Evolutionary conservation across 2,797 vertebrate species (phyloP).

Genomic region (Pseudocheirus occidentalis): DNA sequence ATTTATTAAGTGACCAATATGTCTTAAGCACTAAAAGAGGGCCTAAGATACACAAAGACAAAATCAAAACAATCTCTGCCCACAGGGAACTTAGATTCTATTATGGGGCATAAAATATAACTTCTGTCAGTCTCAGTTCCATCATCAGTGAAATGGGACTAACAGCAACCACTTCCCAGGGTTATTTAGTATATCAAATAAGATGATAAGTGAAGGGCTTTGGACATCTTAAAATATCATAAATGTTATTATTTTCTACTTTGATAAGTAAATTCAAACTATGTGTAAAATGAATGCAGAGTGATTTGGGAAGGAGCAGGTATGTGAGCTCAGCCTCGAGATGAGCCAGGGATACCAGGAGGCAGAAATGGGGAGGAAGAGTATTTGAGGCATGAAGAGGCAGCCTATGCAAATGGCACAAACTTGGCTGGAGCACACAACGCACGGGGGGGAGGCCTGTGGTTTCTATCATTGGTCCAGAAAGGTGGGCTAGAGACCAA

Average conservation of each 20-base stretch:
- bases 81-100: background rate
- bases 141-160: background rate
- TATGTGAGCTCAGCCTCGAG: background rate
- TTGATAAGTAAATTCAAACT: background rate
- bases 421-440: background rate
- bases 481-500: background rate
- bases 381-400: background rate
- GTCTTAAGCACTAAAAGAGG: background rate
- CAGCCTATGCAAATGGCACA: background rate
- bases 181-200: background rate
- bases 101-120: background rate
- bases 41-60: background rate
- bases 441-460: background rate
- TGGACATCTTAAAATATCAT: background rate
- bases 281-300: background rate
- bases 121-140: background rate
- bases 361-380: background rate
- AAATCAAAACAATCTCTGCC: background rate
- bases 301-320: background rate
- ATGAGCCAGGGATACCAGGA: background rate
- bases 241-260: background rate
- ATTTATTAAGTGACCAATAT: background rate
- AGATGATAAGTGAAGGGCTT: background rate
- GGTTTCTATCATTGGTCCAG: background rate
- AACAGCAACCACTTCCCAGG: background rate